A percentile compares a stretch with the other conserved stretches of the same genome.
Evolutionary conservation across 2,888 invertebrate genomes (phyloP).

Genomic region (Phaedon cochleariae): DNA sequence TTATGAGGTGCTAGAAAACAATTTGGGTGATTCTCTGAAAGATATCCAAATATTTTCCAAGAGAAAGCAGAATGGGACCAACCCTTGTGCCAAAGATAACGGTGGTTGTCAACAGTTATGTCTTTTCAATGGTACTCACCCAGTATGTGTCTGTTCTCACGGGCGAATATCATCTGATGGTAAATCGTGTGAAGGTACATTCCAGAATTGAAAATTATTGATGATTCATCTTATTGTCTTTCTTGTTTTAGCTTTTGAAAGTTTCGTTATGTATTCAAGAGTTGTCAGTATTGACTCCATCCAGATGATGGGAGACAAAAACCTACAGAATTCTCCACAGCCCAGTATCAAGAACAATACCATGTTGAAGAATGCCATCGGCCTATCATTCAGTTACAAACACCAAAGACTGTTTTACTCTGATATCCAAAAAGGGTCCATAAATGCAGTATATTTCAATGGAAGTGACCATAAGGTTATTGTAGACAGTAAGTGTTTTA

Average conservation of each 20-base stretch:
- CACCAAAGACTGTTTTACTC: slow-evolving; percentile 81
- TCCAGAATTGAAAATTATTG: neutral
- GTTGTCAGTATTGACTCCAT: slow-evolving; percentile 84
- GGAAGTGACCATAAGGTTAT: slow-evolving; percentile 76
- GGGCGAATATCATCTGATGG: slow-evolving; percentile 75
- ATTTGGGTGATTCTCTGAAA: slow-evolving; percentile 73
- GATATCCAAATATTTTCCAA: slow-evolving; percentile 73
- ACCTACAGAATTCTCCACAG: slow-evolving; percentile 80
- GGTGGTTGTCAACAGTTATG: slow-evolving; percentile 84
- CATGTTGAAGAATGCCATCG: slow-evolving; percentile 86
- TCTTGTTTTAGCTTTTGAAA: slow-evolving; percentile 71
- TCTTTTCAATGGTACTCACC: slow-evolving; percentile 71
- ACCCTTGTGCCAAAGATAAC: slow-evolving; percentile 72
- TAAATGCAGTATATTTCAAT: slow-evolving; percentile 83
- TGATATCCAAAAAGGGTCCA: slow-evolving; percentile 86
- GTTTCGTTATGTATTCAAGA: slow-evolving; percentile 85
- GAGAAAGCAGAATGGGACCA: slow-evolving; percentile 66
- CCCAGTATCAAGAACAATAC: slow-evolving; percentile 76
- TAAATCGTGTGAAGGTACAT: slow-evolving; percentile 70
- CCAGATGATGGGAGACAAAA: slow-evolving; percentile 77
- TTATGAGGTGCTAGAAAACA: slow-evolving; percentile 65
- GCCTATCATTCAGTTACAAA: slow-evolving; percentile 80
- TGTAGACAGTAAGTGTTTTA: slow-evolving; percentile 68
- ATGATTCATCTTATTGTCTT: neutral
- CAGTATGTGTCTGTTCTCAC: slow-evolving; percentile 84